Conservation (phyloP, 2,888 invertebrate genomes). For the Drosophila borborema region DNA sequence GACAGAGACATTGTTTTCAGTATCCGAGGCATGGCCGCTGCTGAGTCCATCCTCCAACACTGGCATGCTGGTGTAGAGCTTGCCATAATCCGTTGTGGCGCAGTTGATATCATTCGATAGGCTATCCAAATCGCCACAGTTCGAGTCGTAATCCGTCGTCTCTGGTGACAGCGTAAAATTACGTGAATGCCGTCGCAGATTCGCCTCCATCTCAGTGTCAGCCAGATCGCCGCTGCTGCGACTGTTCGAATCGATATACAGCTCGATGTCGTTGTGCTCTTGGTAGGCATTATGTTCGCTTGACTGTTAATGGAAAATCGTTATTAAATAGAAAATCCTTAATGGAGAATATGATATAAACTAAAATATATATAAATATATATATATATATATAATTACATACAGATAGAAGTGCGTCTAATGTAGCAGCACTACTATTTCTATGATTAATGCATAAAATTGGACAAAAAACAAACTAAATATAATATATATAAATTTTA, state of each 20-base stretch:
- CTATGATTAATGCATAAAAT: no score
- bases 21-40: conserved; percentile 96
- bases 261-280: conserved; percentile 84
- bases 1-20: conserved; percentile 90
- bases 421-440: no score
- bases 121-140: conserved; percentile 94
- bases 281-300: conserved; percentile 75
- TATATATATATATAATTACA: no score
- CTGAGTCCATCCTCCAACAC: conserved; percentile 97
- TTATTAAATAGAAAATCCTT: neutral
- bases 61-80: conserved; percentile 93
- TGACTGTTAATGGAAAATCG: conserved; percentile 25
- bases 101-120: conserved; percentile 85
- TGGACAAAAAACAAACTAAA: no score
- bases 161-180: conserved; percentile 97
- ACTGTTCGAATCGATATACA: conserved; percentile 85
- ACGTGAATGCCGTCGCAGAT: conserved; percentile 87
- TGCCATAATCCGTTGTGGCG: conserved; percentile 86
- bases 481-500: no score
- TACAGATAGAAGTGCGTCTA: no score
- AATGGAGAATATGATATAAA: no score
- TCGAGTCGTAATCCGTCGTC: conserved; percentile 95
- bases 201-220: conserved; percentile 83
- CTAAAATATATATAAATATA: no score
- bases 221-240: conserved; percentile 84